phyloP scores from a whole-genome alignment of 2,888 invertebrate genomes.

The Marasmarcha lunaedactyla region DNA sequence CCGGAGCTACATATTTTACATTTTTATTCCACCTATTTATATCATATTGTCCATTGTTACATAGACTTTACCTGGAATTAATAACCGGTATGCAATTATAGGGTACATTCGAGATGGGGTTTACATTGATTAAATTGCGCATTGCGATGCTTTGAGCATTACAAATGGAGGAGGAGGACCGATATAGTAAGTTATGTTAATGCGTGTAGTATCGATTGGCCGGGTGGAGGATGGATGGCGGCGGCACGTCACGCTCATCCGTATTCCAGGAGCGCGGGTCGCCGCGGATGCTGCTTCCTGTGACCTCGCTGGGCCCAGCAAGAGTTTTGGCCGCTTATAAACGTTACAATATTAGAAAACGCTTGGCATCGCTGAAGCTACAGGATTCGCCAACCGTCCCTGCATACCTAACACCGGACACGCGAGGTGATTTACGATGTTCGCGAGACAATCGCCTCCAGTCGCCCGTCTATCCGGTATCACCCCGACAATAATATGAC shows the following conservation, averaged over 20 bases:
- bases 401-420: conserved; percentile 50
- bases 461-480: conserved; percentile 63
- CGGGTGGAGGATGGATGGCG: conserved; percentile 26
- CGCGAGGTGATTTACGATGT: conserved; percentile 64
- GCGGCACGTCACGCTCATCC: conserved; percentile 54
- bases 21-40: conserved; percentile 61
- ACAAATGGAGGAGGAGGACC: conserved; percentile 21
- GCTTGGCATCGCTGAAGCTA: not conserved
- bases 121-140: conserved; percentile 38
- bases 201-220: conserved; percentile 11
- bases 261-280: conserved; percentile 50
- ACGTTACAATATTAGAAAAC: not conserved
- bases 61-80: conserved; percentile 41
- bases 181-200: not conserved
- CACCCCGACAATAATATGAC: conserved; percentile 62
- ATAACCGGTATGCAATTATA: conserved; percentile 44
- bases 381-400: conserved; percentile 42
- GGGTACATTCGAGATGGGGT: conserved; percentile 23
- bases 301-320: conserved; percentile 27
- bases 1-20: conserved; percentile 49
- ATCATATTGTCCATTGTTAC: conserved; percentile 60
- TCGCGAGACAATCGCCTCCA: conserved; percentile 56
- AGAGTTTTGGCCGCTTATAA: conserved; percentile 8
- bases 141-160: conserved; percentile 26
- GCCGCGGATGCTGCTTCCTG: conserved; percentile 42